Conservation (phyloP, 2,888 invertebrate genomes). For the Craniophora ligustri region DNA sequence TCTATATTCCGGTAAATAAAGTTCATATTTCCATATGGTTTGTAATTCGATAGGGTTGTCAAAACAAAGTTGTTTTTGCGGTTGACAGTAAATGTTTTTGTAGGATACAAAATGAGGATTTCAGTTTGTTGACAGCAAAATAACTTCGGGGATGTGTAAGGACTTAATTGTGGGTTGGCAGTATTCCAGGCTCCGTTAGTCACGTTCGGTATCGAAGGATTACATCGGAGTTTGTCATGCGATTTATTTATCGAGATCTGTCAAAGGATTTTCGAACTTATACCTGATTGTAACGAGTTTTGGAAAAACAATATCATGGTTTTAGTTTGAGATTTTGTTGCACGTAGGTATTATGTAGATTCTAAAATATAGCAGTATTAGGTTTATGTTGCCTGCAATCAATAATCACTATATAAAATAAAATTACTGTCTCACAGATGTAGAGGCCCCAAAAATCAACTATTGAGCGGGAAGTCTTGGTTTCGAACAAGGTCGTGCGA, state of each 20-base stretch:
- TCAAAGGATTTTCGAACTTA: constrained; percentile 20
- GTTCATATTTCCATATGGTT: not conserved
- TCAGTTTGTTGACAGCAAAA: constrained; percentile 28
- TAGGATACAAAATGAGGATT: constrained; percentile 19
- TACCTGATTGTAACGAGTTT: not conserved
- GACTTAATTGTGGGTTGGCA: constrained; percentile 41
- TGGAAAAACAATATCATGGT: too few species aligned
- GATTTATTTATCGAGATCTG: constrained; percentile 26
- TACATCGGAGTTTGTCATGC: constrained; percentile 36
- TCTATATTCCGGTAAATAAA: accelerated
- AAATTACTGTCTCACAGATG: too few species aligned
- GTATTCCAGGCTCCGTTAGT: constrained; percentile 38
- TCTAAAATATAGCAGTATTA: too few species aligned
- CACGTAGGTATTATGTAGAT: too few species aligned
- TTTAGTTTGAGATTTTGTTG: too few species aligned
- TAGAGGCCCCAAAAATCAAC: too few species aligned
- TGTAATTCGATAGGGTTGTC: constrained; percentile 19
- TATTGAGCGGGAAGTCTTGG: too few species aligned
- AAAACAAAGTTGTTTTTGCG: constrained; percentile 29
- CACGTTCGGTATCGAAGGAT: constrained; percentile 34
- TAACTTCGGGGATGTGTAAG: constrained; percentile 37
- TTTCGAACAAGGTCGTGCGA: too few species aligned
- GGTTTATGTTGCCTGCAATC: too few species aligned
- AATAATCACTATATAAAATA: too few species aligned
- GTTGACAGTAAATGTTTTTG: constrained; percentile 3